A percentile compares a stretch with the other conserved stretches of the same genome.
Evolutionary conservation across 2,888 invertebrate species (phyloP).

Genomic region (Pseudococcus longispinus): DNA sequence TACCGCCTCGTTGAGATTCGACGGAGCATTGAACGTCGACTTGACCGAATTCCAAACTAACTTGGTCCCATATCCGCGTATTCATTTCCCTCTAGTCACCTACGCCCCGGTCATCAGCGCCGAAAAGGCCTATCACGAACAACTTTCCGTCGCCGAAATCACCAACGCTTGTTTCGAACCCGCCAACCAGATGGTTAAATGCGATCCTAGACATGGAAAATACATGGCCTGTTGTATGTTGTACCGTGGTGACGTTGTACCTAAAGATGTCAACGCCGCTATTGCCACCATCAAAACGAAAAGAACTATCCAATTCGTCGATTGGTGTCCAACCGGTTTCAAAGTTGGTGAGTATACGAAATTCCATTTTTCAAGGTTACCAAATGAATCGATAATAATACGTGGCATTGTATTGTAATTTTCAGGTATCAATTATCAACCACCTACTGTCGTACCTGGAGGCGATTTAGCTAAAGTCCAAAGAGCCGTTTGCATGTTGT

Average conservation of each 20-base stretch:
- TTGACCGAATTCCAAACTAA: slow-evolving; percentile 95
- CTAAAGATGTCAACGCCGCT: slow-evolving; percentile 94
- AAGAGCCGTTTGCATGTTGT: slow-evolving; percentile 73
- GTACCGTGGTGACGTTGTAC: slow-evolving; percentile 91
- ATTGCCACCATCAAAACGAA: slow-evolving; percentile 96
- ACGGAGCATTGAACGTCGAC: slow-evolving; percentile 92
- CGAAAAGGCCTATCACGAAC: slow-evolving; percentile 94
- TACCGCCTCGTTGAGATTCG: slow-evolving; percentile 91
- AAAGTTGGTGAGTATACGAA: slow-evolving; percentile 62
- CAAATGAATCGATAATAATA: background rate
- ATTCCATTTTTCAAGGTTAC: background rate
- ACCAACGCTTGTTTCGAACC: slow-evolving; percentile 96
- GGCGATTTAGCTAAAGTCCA: slow-evolving; percentile 70
- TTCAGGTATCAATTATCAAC: slow-evolving; percentile 66
- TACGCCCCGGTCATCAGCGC: slow-evolving; percentile 93
- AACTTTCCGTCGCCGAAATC: slow-evolving; percentile 88
- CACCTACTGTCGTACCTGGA: slow-evolving; percentile 65
- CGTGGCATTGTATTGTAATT: slow-evolving; percentile 58
- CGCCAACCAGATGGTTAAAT: slow-evolving; percentile 94
- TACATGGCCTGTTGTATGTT: slow-evolving; percentile 97
- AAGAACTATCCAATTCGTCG: slow-evolving; percentile 90
- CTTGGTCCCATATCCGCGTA: slow-evolving; percentile 94
- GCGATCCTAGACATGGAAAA: slow-evolving; percentile 90
- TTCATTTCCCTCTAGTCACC: slow-evolving; percentile 92
- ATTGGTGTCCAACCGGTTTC: slow-evolving; percentile 85